A percentile compares a stretch with the other conserved stretches of the same genome.
These are phyloP conservation scores for Homarus gammarus DNA, from an alignment of 2,888 invertebrate genomes.

Conservation along the genomic window DNA sequence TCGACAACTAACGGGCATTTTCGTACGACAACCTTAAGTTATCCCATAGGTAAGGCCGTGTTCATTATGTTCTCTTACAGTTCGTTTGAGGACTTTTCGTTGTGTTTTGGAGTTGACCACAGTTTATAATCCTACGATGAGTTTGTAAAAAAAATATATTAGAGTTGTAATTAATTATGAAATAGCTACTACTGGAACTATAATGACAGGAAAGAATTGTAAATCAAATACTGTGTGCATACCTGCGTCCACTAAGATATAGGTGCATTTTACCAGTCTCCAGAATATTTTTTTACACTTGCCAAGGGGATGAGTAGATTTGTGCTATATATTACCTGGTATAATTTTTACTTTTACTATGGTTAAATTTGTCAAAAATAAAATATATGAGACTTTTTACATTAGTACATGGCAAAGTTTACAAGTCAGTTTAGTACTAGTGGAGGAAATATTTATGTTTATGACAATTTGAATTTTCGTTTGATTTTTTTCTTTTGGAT, in stretches of 20 bases:
- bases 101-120: neutral
- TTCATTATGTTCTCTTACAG: neutral
- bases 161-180: too few species aligned
- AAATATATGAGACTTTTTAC: too few species aligned
- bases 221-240: slow-evolving; percentile 24
- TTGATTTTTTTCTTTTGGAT: too few species aligned
- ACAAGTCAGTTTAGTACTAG: too few species aligned
- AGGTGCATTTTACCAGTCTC: slow-evolving; percentile 14
- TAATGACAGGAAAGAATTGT: neutral
- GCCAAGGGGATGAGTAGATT: slow-evolving; percentile 4
- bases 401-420: too few species aligned
- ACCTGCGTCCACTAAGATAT: slow-evolving; percentile 1
- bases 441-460: too few species aligned
- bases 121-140: too few species aligned
- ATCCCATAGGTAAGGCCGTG: neutral
- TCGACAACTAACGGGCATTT: slow-evolving; percentile 41
- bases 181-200: neutral
- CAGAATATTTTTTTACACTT: slow-evolving; percentile 11
- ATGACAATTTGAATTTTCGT: too few species aligned
- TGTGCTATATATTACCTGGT: neutral
- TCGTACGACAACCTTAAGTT: slow-evolving; percentile 18
- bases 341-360: neutral
- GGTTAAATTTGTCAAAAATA: neutral
- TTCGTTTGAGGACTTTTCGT: slow-evolving; percentile 7
- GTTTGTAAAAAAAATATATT: too few species aligned